Conservation (phyloP, 2,113 vertebrate species). For the Meriones unguiculatus region DNA sequence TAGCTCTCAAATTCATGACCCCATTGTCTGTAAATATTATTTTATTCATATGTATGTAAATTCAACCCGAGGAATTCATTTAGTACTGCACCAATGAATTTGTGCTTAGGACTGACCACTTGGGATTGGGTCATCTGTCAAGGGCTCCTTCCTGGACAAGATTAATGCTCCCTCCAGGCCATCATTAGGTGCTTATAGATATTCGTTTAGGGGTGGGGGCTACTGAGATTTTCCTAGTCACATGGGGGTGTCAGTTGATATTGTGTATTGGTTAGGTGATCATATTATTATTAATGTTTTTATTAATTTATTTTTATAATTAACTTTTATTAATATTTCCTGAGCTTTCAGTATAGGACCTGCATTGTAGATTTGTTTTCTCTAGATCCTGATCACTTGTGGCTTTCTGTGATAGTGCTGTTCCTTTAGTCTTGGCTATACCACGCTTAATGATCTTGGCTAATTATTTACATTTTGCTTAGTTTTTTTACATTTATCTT, state of each 20-base stretch:
- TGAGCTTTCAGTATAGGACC: not conserved
- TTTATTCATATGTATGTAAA: not conserved
- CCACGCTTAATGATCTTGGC: not conserved
- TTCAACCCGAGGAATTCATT: not conserved
- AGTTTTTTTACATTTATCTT: conserved; percentile 3
- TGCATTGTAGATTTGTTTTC: not conserved
- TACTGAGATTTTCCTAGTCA: not conserved
- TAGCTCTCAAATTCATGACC: not conserved
- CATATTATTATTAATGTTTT: not conserved
- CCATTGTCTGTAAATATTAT: not conserved
- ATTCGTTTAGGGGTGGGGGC: not conserved
- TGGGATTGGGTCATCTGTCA: not conserved
- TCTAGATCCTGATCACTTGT: not conserved
- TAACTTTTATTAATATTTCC: not conserved
- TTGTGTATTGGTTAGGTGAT: not conserved
- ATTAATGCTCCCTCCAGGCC: not conserved
- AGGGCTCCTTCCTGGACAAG: not conserved
- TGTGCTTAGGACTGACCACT: not conserved
- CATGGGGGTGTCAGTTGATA: too few relatives aligned
- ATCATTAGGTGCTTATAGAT: not conserved
- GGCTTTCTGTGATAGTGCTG: not conserved
- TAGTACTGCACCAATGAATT: not conserved
- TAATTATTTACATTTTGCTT: not conserved
- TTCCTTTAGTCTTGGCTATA: not conserved
- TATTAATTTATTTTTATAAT: too few relatives aligned